Conservation (phyloP, 2,888 invertebrate species). For the Gasteruption jaculator region DNA sequence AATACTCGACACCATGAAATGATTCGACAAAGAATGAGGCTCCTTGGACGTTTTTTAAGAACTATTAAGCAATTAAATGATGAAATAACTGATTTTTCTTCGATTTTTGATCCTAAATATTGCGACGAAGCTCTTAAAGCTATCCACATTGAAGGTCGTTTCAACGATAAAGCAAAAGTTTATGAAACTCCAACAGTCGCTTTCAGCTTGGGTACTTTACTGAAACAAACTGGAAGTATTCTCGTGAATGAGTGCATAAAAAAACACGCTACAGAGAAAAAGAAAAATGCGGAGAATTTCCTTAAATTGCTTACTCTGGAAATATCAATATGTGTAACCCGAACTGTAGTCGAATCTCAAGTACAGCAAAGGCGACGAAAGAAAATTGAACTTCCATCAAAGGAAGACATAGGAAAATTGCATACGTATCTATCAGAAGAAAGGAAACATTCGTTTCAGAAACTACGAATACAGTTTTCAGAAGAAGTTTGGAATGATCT, state of each 20-base stretch:
- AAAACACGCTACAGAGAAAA: constrained; percentile 16
- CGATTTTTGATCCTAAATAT: constrained; percentile 23
- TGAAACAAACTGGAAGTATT: constrained; percentile 24
- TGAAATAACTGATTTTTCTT: constrained; percentile 21
- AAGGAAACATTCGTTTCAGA: neutral
- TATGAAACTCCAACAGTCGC: constrained; percentile 25
- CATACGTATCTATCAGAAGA: constrained; percentile 6
- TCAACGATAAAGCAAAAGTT: constrained; percentile 8
- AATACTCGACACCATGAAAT: constrained; percentile 22
- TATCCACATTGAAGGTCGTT: constrained; percentile 21
- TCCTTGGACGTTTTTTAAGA: constrained; percentile 22
- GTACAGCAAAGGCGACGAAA: constrained; percentile 8
- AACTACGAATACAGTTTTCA: constrained; percentile 10
- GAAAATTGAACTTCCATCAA: constrained; percentile 11
- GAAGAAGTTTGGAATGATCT: constrained; percentile 9
- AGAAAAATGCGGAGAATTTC: constrained; percentile 20
- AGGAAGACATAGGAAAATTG: constrained; percentile 15
- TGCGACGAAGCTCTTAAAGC: constrained; percentile 17
- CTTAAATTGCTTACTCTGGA: constrained; percentile 19
- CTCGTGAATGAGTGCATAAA: constrained; percentile 21
- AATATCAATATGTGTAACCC: constrained; percentile 18
- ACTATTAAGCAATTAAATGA: constrained; percentile 14
- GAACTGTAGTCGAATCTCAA: constrained; percentile 18
- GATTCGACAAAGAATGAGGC: constrained; percentile 23
- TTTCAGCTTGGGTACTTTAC: constrained; percentile 20